A percentile compares a stretch with the other conserved stretches of the same genome.
Evolutionary conservation across 2,888 invertebrate genomes (phyloP).

Genomic region (Drosophila rubida): DNA sequence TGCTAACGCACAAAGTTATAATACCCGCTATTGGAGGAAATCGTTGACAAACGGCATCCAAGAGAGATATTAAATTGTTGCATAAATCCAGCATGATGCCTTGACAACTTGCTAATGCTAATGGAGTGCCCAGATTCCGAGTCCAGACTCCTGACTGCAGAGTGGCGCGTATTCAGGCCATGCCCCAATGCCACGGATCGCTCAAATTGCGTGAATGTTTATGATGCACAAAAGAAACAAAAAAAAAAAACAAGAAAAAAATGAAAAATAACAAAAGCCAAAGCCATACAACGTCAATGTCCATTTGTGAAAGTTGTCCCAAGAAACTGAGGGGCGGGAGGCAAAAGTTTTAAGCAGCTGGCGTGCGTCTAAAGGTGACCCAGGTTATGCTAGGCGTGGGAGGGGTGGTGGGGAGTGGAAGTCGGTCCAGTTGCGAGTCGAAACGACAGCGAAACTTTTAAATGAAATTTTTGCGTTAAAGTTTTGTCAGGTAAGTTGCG

Average conservation of each 20-base stretch:
- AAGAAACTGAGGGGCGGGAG: constrained; percentile 46
- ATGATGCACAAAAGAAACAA: constrained; percentile 47
- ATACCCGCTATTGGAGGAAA: background rate
- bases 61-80: constrained; percentile 32
- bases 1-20: too few relatives aligned
- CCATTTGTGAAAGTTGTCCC: constrained; percentile 71
- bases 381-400: background rate
- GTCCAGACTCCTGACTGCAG: constrained; percentile 1
- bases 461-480: constrained; percentile 80
- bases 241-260: constrained; percentile 18
- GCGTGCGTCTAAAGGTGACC: constrained; percentile 41
- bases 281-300: constrained; percentile 71
- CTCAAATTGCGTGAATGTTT: constrained; percentile 61
- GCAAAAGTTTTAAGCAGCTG: constrained; percentile 69
- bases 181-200: constrained; percentile 29
- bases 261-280: constrained; percentile 9
- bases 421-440: constrained; percentile 25
- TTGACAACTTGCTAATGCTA: constrained; percentile 56
- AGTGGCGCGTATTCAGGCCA: constrained; percentile 19
- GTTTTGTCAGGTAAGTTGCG: constrained; percentile 73
- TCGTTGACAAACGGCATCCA: constrained; percentile 14
- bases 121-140: constrained; percentile 44
- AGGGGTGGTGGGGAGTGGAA: background rate
- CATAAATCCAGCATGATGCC: constrained; percentile 20
- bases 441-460: constrained; percentile 68